Conservation (phyloP, 37 sponge, comb jelly and placozoan species). For the Amphimedon queenslandica region DNA sequence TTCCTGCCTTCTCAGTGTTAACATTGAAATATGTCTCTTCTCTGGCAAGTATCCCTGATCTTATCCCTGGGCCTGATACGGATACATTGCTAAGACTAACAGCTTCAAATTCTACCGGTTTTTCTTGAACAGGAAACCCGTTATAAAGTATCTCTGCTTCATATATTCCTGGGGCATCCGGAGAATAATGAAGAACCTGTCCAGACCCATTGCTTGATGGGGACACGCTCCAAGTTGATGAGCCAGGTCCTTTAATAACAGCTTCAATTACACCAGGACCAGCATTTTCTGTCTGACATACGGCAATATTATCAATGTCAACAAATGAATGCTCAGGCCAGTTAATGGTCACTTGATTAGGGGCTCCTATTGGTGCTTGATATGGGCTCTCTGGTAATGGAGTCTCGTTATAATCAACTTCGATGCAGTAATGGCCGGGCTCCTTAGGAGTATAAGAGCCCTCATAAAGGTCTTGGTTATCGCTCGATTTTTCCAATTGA, state of each 20-base stretch:
- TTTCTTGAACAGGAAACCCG: conserved; percentile 33
- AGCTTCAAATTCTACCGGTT: conserved; percentile 14
- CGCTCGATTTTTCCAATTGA: conserved; percentile 8
- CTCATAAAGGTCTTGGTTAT: conserved; percentile 33
- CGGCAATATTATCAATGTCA: conserved; percentile 39
- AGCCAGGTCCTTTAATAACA: conserved; percentile 32
- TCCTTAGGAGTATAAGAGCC: conserved; percentile 53
- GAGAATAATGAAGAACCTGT: conserved; percentile 58
- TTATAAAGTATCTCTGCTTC: conserved; percentile 4
- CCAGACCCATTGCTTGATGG: conserved; percentile 32
- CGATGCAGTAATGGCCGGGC: conserved; percentile 47
- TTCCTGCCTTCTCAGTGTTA: conserved; percentile 77
- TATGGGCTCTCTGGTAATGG: conserved; percentile 62
- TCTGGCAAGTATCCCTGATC: conserved; percentile 52
- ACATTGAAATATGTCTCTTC: conserved; percentile 81
- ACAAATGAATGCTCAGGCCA: conserved; percentile 57
- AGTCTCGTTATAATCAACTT: conserved; percentile 49
- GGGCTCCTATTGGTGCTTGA: conserved; percentile 26
- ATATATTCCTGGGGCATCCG: conserved; percentile 48
- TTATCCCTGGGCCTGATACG: conserved; percentile 85
- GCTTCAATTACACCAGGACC: conserved; percentile 62
- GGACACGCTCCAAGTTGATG: conserved; percentile 45
- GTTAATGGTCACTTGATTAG: conserved; percentile 34
- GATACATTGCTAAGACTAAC: conserved; percentile 61
- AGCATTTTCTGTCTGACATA: conserved; percentile 56